Evolutionary conservation across 2,113 vertebrate species (phyloP), one percentile per base, ranked within the genome.

Genomic region (Tachuris rubrigastra): DNA sequence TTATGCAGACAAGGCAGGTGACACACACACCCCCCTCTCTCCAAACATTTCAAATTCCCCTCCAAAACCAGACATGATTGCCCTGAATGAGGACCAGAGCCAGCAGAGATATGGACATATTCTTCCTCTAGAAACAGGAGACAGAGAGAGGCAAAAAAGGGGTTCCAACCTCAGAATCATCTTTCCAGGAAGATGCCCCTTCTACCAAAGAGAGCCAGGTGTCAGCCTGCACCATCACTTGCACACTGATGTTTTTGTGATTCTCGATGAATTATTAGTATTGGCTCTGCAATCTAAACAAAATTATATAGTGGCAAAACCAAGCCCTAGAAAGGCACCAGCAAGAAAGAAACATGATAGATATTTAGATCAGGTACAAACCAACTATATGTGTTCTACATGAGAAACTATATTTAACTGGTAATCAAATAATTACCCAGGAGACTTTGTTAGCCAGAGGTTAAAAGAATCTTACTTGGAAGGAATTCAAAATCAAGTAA

Each of bases 351-450:
- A 94, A 66, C 5, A 7, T 9, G n/a, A 58, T 44, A 78, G 46
- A 63, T 69, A 67, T 33, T 91, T 80, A 71, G 16, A 84, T 47
- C 37, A 95, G 55, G 74, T 85, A 86, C 47, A 55, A 93, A 77
- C 6, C 27, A 83, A 62, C 24, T 44, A 8, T 60, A 31, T 18
- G 33, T 68, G 89, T 49, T 89, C 71, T 71, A 74, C 59, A 79
- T 66, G 49, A 92, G 69, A 76, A 91, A 60, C 39, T 87, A 19
- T 50, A 90, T 91, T 93, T 92, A 96, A 85, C 56, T 14, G 37
- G 47, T 30, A 85, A 85, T 50, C 56, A 90, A 52, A 84, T 68
- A 95, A 95, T 79, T 87, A 88, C 46, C 55, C 21, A 23, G 93
- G 53, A 93, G 39, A 42, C 25, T 79, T 72, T 66, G 69, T 35